Evolutionary conservation across 2,113 vertebrate species (phyloP).

Genomic region (Pachyramphus minor): DNA sequence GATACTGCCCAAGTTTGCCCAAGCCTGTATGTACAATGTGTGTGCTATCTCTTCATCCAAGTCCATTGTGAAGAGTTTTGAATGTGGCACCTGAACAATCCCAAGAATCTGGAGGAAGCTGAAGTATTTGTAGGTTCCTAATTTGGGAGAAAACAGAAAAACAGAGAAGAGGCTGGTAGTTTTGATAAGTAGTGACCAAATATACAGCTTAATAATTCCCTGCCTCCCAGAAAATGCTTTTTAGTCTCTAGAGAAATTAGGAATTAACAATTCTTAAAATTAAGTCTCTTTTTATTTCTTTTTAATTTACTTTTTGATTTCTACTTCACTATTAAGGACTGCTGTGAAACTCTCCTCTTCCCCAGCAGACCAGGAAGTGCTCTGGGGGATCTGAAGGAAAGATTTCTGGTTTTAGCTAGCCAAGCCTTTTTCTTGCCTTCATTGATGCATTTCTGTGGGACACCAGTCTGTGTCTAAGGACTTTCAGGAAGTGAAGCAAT

Average conservation of each 20-base stretch:
- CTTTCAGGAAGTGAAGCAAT: background rate
- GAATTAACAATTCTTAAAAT: background rate
- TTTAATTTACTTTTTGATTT: background rate
- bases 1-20: background rate
- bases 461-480: background rate
- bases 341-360: background rate
- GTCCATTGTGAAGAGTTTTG: background rate
- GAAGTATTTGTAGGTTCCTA: background rate
- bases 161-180: background rate
- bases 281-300: background rate
- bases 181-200: background rate
- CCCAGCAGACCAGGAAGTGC: background rate
- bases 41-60: background rate
- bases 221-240: background rate
- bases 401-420: background rate
- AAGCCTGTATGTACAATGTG: background rate
- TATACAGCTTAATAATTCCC: background rate
- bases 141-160: background rate
- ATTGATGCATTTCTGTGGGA: background rate
- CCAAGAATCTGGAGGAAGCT: background rate
- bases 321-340: background rate
- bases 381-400: background rate
- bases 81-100: background rate
- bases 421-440: background rate
- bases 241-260: background rate